phyloP scores from a whole-genome alignment of 2,113 vertebrate species.

The Porphyrio hochstetteri region DNA sequence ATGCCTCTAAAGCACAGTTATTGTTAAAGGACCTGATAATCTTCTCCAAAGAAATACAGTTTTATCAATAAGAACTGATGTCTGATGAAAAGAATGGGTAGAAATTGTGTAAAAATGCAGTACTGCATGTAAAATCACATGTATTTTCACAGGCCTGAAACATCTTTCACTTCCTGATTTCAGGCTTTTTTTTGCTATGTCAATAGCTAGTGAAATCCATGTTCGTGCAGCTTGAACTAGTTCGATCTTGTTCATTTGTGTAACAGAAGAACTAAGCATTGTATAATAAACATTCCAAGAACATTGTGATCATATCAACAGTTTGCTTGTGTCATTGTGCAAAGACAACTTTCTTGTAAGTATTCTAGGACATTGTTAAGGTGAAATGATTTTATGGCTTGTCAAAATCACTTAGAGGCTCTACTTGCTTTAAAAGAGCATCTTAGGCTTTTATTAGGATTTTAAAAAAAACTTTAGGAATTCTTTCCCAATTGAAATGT shows the following conservation, averaged over 20 bases:
- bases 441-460: not conserved
- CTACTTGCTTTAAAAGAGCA: not conserved
- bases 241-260: slow-evolving; percentile 39
- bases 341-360: slow-evolving; percentile 9
- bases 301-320: not conserved
- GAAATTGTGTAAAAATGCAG: not conserved
- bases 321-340: not conserved
- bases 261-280: slow-evolving; percentile 29
- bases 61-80: not conserved
- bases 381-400: not conserved
- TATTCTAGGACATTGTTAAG: slow-evolving; percentile 1
- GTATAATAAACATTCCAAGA: slow-evolving; percentile 67
- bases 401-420: not conserved
- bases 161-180: slow-evolving; percentile 8
- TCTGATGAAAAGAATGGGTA: not conserved
- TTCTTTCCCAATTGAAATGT: not conserved
- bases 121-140: not conserved
- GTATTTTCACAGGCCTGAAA: not conserved
- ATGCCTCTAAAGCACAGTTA: not conserved
- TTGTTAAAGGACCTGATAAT: not conserved
- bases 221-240: slow-evolving; percentile 24
- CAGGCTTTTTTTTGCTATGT: not conserved
- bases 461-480: not conserved
- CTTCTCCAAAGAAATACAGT: not conserved
- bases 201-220: slow-evolving; percentile 16